A percentile compares a stretch with the other conserved stretches of the same genome.
These are phyloP conservation scores for Antheraea pernyi DNA, from an alignment of 1,140 invertebrate genomes.

Conservation along the genomic window DNA sequence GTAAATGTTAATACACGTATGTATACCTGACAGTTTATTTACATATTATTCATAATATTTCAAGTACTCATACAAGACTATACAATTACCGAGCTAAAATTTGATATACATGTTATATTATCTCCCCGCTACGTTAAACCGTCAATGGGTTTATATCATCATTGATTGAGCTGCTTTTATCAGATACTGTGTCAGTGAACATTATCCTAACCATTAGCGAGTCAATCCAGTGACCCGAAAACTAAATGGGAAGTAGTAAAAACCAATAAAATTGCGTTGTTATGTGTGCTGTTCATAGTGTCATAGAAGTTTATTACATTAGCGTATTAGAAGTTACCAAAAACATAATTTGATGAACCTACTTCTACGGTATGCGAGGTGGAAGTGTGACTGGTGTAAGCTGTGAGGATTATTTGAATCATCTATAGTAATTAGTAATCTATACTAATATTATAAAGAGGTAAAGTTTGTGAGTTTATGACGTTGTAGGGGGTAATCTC, in stretches of 20 bases:
- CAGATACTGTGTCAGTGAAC: constrained; percentile 18
- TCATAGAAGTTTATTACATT: not conserved
- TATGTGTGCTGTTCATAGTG: not conserved
- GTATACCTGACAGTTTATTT: constrained; percentile 21
- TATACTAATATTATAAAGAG: no score
- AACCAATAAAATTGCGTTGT: constrained; percentile 6
- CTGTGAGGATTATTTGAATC: no score
- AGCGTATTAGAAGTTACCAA: not conserved
- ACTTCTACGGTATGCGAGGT: not conserved
- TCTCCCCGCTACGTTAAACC: constrained; percentile 13
- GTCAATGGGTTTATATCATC: constrained; percentile 24
- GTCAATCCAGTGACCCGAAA: constrained; percentile 25
- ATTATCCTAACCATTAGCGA: constrained; percentile 25
- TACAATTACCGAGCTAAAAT: constrained; percentile 18
- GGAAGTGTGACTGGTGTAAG: no score
- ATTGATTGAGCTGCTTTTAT: constrained; percentile 17
- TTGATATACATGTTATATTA: constrained; percentile 21
- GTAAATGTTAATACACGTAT: constrained; percentile 31
- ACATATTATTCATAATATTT: constrained; percentile 23
- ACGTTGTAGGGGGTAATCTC: no score
- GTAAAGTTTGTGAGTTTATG: no score
- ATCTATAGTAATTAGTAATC: no score
- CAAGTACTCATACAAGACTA: constrained; percentile 27
- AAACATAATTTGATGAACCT: constrained; percentile 3
- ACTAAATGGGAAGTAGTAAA: constrained; percentile 21